These are phyloP conservation scores for Hemibates koningsi DNA, from an alignment of 2,113 vertebrate genomes.

Conservation along the genomic window DNA sequence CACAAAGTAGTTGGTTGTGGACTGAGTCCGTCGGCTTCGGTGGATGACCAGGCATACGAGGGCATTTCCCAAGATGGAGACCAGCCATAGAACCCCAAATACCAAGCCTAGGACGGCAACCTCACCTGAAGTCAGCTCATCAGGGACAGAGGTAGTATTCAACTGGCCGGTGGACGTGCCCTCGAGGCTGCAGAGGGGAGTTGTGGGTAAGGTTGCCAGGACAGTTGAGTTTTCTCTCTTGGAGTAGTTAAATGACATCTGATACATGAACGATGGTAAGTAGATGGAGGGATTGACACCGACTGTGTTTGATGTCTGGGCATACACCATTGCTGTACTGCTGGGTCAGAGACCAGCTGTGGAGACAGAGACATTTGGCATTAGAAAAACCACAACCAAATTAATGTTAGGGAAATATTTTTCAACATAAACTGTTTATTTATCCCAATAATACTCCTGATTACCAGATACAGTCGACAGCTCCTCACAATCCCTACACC, in stretches of 20 bases:
- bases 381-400: background rate
- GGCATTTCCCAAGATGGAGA: slow-evolving; percentile 84
- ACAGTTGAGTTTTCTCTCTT: slow-evolving; percentile 33
- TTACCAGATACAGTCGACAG: background rate
- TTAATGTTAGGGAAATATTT: background rate
- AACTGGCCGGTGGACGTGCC: background rate
- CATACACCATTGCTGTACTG: slow-evolving; percentile 66
- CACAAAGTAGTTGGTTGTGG: slow-evolving; percentile 93
- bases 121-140: slow-evolving; percentile 66
- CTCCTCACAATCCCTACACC: background rate
- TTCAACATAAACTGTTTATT: background rate
- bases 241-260: slow-evolving; percentile 72
- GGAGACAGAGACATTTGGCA: background rate
- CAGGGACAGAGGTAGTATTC: slow-evolving; percentile 58
- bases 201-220: slow-evolving; percentile 29
- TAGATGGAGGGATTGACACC: slow-evolving; percentile 44
- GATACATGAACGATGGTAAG: slow-evolving; percentile 48
- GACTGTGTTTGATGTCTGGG: slow-evolving; percentile 51
- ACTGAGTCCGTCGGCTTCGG: slow-evolving; percentile 87
- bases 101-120: slow-evolving; percentile 70
- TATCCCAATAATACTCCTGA: background rate
- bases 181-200: slow-evolving; percentile 4
- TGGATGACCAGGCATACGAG: slow-evolving; percentile 89
- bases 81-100: slow-evolving; percentile 79
- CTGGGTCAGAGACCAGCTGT: slow-evolving; percentile 23